Base-by-base conservation (phyloP, 92 coral and sea anemone genomes). In the Epizoanthus fatuus region DNA sequence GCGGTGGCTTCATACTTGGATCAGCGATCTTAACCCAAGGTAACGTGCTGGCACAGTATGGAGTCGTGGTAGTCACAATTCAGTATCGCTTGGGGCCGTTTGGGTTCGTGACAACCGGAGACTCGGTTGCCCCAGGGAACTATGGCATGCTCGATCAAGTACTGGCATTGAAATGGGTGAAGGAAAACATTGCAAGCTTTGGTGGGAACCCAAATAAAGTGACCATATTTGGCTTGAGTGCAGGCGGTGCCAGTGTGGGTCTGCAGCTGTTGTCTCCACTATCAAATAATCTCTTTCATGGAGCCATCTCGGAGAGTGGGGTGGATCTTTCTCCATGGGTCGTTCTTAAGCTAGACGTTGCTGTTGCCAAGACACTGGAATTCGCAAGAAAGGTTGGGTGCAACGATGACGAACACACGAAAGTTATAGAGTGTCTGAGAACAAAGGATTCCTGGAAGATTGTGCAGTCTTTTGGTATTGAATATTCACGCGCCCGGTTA, bases 111-210 rank as follows among this genome's bases (percentile, higher is more conserved):
- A 49, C 91, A 14, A 89, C 95, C 37, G 93, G 95, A 29, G 86
- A 87, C 72, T 76, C 87, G 1, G 80, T 56, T 16, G 91, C 93
- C 2, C 91, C 95, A 65, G 95, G 95, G 66, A 92, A 92, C 82
- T 72, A 81, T 57, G 95, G 95, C 56, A 89, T 92, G 81, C 90
- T 92, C 35, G 95, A 92, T 75, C 95, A 92, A 60, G 95, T 92
- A 9, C 86, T 69, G 59, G 95, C 95, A 37, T 73, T 92, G 69
- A 86, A 69, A 69, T 92, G 95, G 95, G 81, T 88, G 11, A 70
- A 79, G 55, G 81, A 83, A 69, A 90, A 92, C 71, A 92, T 92
- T 25, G 62, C 17, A 4, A 65, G 49, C 15, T 90, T 92, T 62
- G 86, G 93, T 5, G 95, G 95, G 8, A 91, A 92, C 67, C 88